A percentile compares a stretch with the other conserved stretches of the same genome.
phyloP scores from a whole-genome alignment of 2,797 vertebrate genomes.

The Amphiprion clarkii region DNA sequence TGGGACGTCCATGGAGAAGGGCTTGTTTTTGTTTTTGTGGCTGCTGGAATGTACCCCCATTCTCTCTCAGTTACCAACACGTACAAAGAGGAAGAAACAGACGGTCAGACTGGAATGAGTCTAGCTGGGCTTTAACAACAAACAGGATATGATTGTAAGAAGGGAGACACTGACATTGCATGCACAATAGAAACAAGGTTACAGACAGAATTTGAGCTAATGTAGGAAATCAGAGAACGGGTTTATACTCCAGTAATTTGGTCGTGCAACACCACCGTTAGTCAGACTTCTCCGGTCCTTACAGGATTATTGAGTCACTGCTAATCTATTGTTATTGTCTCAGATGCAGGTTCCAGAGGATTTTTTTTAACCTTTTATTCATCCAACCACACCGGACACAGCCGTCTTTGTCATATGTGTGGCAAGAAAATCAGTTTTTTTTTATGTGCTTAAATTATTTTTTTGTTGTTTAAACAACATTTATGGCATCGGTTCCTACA shows the following conservation, averaged over 20 bases:
- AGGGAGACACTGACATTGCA: slow-evolving; percentile 21
- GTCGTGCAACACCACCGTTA: background rate
- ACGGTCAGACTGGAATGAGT: slow-evolving; percentile 39
- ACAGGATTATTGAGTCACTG: background rate
- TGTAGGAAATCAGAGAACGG: slow-evolving; percentile 4
- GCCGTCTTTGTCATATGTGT: too few relatives aligned
- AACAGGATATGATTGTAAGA: slow-evolving; percentile 60
- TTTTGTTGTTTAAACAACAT: too few relatives aligned
- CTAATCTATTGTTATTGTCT: background rate
- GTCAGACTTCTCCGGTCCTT: background rate
- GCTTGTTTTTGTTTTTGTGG: slow-evolving; percentile 73
- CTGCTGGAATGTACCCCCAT: slow-evolving; percentile 54
- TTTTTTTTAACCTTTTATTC: too few relatives aligned
- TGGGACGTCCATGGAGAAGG: slow-evolving; percentile 29
- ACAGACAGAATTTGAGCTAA: background rate
- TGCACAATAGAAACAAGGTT: slow-evolving; percentile 6
- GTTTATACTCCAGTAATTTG: background rate
- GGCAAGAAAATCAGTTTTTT: background rate
- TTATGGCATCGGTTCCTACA: too few relatives aligned
- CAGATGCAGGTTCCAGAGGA: background rate
- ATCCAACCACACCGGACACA: background rate
- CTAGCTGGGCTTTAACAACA: slow-evolving; percentile 38
- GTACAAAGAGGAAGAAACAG: slow-evolving; percentile 32
- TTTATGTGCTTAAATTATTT: background rate
- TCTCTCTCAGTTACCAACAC: slow-evolving; percentile 39